A percentile compares a stretch with the other conserved stretches of the same genome.
These are phyloP conservation scores for Drosophila nigricruria DNA, from an alignment of 2,888 invertebrate species.

Conservation along the genomic window DNA sequence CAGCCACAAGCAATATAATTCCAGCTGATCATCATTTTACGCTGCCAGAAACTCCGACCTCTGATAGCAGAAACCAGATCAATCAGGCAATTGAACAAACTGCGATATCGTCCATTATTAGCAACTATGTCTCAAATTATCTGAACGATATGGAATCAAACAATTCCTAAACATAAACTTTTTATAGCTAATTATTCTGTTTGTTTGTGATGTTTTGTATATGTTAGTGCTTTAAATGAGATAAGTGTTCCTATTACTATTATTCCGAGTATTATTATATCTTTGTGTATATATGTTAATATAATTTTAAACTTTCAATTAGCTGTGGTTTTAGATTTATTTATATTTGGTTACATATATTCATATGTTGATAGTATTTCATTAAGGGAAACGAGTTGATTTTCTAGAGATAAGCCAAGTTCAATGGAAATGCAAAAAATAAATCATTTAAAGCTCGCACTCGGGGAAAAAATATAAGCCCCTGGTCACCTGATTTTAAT, in stretches of 20 bases:
- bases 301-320: neutral
- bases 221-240: neutral
- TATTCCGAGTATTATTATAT: neutral
- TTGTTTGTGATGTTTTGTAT: slow-evolving; percentile 5
- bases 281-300: neutral
- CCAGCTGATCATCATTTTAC: neutral
- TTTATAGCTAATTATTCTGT: neutral
- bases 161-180: neutral
- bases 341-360: neutral
- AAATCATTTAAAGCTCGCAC: neutral
- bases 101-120: slow-evolving; percentile 43
- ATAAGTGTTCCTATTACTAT: slow-evolving; percentile 1
- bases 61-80: neutral
- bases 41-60: neutral
- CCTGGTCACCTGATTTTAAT: neutral
- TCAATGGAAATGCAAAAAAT: too few relatives aligned
- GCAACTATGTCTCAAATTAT: slow-evolving; percentile 44
- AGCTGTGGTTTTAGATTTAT: neutral
- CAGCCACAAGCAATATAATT: neutral
- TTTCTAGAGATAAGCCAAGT: too few relatives aligned
- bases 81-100: slow-evolving; percentile 36
- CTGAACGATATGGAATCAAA: slow-evolving; percentile 26
- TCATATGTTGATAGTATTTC: too few relatives aligned
- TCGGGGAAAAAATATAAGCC: neutral
- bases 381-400: too few relatives aligned